A percentile compares a stretch with the other conserved stretches of the same genome.
These are phyloP conservation scores for Eristalis arbustorum DNA, from an alignment of 2,888 invertebrate genomes.

Conservation along the genomic window DNA sequence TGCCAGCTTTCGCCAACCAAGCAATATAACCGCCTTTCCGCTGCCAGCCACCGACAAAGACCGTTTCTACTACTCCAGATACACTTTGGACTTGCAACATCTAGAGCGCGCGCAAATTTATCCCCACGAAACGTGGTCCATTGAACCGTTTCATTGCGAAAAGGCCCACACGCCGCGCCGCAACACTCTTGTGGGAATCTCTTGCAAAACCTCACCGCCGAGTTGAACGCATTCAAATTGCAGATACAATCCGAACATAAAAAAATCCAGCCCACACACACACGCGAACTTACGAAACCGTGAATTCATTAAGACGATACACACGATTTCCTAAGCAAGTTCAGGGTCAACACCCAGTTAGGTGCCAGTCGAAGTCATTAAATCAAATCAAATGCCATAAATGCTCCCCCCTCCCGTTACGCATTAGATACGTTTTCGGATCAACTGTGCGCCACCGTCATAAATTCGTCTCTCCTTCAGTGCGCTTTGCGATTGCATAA, in stretches of 20 bases:
- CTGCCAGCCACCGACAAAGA: not conserved
- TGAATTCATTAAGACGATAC: constrained; percentile 9
- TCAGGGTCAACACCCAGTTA: constrained; percentile 49
- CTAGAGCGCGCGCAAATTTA: not conserved
- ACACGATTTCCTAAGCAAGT: constrained; percentile 45
- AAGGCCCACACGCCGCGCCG: not conserved
- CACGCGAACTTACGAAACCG: constrained; percentile 7
- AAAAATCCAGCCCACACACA: not conserved
- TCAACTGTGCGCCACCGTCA: constrained; percentile 1
- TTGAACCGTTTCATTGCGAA: constrained; percentile 30
- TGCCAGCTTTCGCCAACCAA: not conserved
- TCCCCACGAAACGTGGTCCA: constrained; percentile 8
- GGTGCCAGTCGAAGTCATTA: not conserved
- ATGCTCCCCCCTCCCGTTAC: not conserved
- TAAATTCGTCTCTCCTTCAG: constrained; percentile 14
- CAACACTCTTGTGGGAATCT: not conserved
- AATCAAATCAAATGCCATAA: not conserved
- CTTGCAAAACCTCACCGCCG: constrained; percentile 10
- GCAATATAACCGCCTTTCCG: not conserved
- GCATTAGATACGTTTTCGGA: constrained; percentile 2
- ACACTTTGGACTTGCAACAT: not conserved
- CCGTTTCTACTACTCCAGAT: not conserved
- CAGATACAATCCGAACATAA: not conserved
- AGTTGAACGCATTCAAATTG: constrained; percentile 7
- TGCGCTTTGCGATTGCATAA: constrained; percentile 35